Conservation (phyloP, 2,888 invertebrate species). For the Pachydiplax longipennis region DNA sequence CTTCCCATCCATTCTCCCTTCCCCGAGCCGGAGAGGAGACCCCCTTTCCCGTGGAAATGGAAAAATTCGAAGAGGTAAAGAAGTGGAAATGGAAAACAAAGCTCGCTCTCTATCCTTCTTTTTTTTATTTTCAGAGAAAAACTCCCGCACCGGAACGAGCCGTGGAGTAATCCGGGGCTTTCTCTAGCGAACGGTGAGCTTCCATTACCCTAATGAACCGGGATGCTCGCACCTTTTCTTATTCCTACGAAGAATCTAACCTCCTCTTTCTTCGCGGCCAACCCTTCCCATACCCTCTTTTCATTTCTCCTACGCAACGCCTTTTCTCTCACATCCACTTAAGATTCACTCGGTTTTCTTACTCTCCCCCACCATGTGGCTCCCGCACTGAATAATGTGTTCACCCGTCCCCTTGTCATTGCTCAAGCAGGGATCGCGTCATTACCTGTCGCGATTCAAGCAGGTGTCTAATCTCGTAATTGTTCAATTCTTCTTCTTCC, state of each 20-base stretch:
- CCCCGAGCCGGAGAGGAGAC: background rate
- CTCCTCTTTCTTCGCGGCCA: background rate
- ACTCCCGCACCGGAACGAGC: background rate
- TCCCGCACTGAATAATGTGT: too few species aligned
- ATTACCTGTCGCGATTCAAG: too few species aligned
- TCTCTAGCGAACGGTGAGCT: background rate
- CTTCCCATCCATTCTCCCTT: background rate
- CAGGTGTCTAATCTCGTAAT: too few species aligned
- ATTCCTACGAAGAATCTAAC: background rate
- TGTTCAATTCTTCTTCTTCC: too few species aligned
- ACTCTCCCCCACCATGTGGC: too few species aligned
- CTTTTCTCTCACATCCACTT: too few species aligned
- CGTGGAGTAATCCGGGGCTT: background rate
- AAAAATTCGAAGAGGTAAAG: background rate
- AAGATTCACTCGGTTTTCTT: too few species aligned
- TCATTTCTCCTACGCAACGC: too few species aligned
- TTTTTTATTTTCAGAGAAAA: background rate
- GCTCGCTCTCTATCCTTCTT: background rate
- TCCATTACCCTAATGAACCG: background rate
- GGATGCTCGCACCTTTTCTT: background rate
- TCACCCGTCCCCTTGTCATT: too few species aligned
- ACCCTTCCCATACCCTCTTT: background rate
- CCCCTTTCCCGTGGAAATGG: background rate
- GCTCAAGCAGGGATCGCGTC: too few species aligned
- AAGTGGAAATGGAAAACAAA: background rate